Conservation (phyloP, 2,888 invertebrate species). For the Cosmia pyralina region DNA sequence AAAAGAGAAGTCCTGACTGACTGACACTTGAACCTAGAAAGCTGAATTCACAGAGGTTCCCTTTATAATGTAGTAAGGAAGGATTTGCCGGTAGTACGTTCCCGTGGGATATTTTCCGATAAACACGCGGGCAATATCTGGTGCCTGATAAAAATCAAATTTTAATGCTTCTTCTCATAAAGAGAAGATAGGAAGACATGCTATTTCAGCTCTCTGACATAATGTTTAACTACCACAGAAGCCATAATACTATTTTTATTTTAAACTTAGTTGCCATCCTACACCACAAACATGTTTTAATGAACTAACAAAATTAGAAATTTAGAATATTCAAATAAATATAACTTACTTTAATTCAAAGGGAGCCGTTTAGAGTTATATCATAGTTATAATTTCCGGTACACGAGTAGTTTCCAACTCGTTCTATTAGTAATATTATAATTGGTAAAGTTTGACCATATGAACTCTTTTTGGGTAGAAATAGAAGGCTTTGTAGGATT, state of each 20-base stretch:
- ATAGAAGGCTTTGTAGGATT: slow-evolving; percentile 27
- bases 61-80: too few species aligned
- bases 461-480: slow-evolving; percentile 26
- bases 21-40: too few species aligned
- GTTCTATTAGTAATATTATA: slow-evolving; percentile 43
- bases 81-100: too few species aligned
- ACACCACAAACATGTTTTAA: not conserved
- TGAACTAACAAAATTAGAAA: slow-evolving; percentile 4
- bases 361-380: slow-evolving; percentile 1
- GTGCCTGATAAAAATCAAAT: not conserved
- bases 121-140: too few species aligned
- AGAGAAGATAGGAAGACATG: not conserved
- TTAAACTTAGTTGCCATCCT: not conserved
- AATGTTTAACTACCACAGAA: not conserved
- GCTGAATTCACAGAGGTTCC: too few species aligned
- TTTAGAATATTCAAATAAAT: slow-evolving; percentile 20
- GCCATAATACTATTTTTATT: not conserved
- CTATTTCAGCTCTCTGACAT: too few species aligned
- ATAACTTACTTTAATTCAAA: slow-evolving; percentile 21
- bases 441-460: slow-evolving; percentile 46
- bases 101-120: too few species aligned
- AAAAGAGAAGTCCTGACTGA: too few species aligned
- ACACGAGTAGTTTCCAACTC: slow-evolving; percentile 32
- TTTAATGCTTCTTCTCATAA: not conserved
- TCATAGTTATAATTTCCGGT: slow-evolving; percentile 3